A percentile compares a stretch with the other conserved stretches of the same genome.
These are phyloP conservation scores for Erebia epiphron DNA, from an alignment of 2,888 invertebrate genomes.

Conservation along the genomic window DNA sequence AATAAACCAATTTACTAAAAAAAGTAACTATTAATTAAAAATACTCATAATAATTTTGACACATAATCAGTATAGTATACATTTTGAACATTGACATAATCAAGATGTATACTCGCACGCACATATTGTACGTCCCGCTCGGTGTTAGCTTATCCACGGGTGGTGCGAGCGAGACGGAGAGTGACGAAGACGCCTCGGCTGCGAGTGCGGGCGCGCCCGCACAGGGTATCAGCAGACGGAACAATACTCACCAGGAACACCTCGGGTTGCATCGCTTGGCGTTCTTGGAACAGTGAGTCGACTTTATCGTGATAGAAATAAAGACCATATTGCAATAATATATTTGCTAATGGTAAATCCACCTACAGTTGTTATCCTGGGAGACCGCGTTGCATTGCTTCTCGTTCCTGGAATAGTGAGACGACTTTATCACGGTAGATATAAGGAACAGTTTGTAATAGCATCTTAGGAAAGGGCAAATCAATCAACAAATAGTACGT, in stretches of 20 bases:
- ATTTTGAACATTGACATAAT: conserved; percentile 6
- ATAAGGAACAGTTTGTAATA: conserved; percentile 1
- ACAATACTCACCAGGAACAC: conserved; percentile 78
- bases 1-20: not conserved
- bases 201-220: conserved; percentile 64
- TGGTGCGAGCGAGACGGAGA: conserved; percentile 89
- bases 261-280: conserved; percentile 48
- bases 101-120: conserved; percentile 38
- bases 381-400: not conserved
- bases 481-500: not conserved
- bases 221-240: conserved; percentile 59
- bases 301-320: conserved; percentile 32
- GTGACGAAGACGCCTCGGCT: conserved; percentile 86
- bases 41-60: not conserved
- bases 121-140: conserved; percentile 58
- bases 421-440: not conserved
- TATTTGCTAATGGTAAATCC: not conserved
- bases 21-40: not conserved
- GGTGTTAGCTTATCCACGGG: conserved; percentile 71
- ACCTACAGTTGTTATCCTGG: not conserved
- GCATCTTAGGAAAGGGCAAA: not conserved
- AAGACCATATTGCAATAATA: conserved; percentile 3
- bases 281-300: conserved; percentile 71
- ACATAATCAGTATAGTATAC: conserved; percentile 19
- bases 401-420: not conserved